Evolutionary conservation across 1,140 invertebrate genomes (phyloP).

Genomic region (Leptoteleia sp.): DNA sequence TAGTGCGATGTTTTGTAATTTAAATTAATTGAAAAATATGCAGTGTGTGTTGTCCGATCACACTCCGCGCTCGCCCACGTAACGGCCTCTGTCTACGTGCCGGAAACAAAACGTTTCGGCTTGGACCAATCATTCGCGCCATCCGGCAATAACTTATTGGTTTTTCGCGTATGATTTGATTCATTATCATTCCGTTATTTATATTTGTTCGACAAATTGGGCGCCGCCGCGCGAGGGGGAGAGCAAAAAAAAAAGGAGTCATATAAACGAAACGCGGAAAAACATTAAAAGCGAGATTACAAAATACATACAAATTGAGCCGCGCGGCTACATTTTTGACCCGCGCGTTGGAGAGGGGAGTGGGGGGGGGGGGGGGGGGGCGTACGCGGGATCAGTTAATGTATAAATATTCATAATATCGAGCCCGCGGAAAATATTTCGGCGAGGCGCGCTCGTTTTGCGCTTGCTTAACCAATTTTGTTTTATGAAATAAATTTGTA

Average conservation of each 20-base stretch:
- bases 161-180: slow-evolving; percentile 79
- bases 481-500: slow-evolving; percentile 55
- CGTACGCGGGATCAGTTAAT: slow-evolving; percentile 43
- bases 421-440: slow-evolving; percentile 35
- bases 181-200: slow-evolving; percentile 80
- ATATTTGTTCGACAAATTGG: slow-evolving; percentile 74
- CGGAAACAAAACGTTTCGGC: slow-evolving; percentile 66
- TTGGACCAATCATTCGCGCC: slow-evolving; percentile 77
- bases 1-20: slow-evolving; percentile 79
- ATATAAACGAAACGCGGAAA: slow-evolving; percentile 41
- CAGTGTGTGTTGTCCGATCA: slow-evolving; percentile 77
- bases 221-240: slow-evolving; percentile 32
- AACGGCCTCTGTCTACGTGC: slow-evolving; percentile 60
- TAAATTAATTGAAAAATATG: slow-evolving; percentile 81
- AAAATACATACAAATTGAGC: slow-evolving; percentile 55
- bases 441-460: slow-evolving; percentile 31
- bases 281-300: slow-evolving; percentile 63
- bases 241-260: slow-evolving; percentile 49
- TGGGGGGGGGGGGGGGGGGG: slow-evolving; percentile 3
- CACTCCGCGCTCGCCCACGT: slow-evolving; percentile 63
- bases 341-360: not conserved
- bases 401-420: slow-evolving; percentile 61
- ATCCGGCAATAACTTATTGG: slow-evolving; percentile 78
- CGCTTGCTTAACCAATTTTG: slow-evolving; percentile 52
- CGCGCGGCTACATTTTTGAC: slow-evolving; percentile 12